Conservation (phyloP, 2,797 vertebrate genomes). For the Kryptolebias ocellatus region DNA sequence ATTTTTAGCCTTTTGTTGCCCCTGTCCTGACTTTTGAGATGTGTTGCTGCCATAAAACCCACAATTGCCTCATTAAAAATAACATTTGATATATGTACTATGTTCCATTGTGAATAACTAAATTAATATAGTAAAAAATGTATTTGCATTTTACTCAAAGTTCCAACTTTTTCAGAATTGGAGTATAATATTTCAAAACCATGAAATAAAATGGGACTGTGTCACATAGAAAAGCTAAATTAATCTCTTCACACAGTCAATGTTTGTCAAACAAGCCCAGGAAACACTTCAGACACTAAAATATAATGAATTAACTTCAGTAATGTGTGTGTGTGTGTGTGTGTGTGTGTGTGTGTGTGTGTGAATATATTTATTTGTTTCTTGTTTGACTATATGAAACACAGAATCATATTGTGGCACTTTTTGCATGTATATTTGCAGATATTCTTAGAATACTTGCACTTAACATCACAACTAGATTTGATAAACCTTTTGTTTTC, state of each 20-base stretch:
- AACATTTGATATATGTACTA: no score
- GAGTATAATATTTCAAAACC: slow-evolving; percentile 12
- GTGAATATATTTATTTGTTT: slow-evolving; percentile 29
- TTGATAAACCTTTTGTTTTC: slow-evolving; percentile 72
- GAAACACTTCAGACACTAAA: neutral
- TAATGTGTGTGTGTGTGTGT: slow-evolving; percentile 27
- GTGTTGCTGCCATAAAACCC: no score
- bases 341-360: slow-evolving; percentile 18
- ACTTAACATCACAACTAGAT: slow-evolving; percentile 38
- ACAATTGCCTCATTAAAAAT: no score
- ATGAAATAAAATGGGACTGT: slow-evolving; percentile 10
- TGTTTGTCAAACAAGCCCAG: slow-evolving; percentile 12
- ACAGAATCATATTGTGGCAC: slow-evolving; percentile 41
- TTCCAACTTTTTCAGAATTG: no score
- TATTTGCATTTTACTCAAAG: no score
- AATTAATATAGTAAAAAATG: no score
- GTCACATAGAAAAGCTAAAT: slow-evolving; percentile 1
- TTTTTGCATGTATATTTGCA: slow-evolving; percentile 46
- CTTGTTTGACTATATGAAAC: slow-evolving; percentile 19
- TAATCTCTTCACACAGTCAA: neutral
- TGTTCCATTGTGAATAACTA: no score
- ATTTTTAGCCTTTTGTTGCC: no score
- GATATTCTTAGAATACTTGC: slow-evolving; percentile 32
- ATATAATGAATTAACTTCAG: slow-evolving; percentile 6
- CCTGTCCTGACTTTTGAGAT: no score